Base-by-base conservation (phyloP, 2,888 invertebrate genomes). In the Pristionchus arcanus region DNA sequence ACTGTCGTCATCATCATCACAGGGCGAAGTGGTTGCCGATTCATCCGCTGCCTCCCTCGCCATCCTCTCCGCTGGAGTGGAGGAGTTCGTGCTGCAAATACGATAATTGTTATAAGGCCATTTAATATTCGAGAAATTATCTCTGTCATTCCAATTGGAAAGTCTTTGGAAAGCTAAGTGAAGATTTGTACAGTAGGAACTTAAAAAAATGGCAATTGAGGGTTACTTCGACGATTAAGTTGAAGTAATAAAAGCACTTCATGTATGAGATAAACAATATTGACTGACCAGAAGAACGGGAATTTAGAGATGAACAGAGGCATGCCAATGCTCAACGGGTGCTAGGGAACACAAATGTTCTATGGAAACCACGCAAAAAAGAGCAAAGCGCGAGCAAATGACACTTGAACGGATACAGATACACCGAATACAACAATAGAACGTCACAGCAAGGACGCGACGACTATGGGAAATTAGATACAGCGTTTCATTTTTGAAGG, bases 21-120 rank as follows among this genome's bases (percentile, higher is more conserved):
- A 90, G 0, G 84, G 86, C 25, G 90, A 89, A 3, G 90, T 89
- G 59, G 90, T 84, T 2, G 81, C 31, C 42, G 85, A 84, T 25
- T 88, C 71, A 31, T 55, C 81, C 0, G 31, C 31, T 2, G 28
- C 37, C 34, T 59, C 66, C 16, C 59, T 0, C 2, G 25, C 74
- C 74, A 74, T 74, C 25, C 37, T 19, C 19, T 74, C 74, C 37
- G 37, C 74, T 2, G 42, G 74, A 42, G 37, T 74, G 37, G 74
- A 74, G 15, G 74, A 74, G 37, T 37, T 21, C 2, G 74, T 37
- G 74, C 74, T 74, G 74, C 19, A 68, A 63, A 63, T 16, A 25
- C 3, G 15, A 55, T 21, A n/a, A n/a, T n/a, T n/a, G n/a, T n/a
- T n/a, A n/a, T n/a, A n/a, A n/a, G n/a, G n/a, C n/a, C n/a, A n/a